These are phyloP conservation scores for Oryctes rhinoceros DNA, from an alignment of 1,140 invertebrate genomes.

Conservation along the genomic window DNA sequence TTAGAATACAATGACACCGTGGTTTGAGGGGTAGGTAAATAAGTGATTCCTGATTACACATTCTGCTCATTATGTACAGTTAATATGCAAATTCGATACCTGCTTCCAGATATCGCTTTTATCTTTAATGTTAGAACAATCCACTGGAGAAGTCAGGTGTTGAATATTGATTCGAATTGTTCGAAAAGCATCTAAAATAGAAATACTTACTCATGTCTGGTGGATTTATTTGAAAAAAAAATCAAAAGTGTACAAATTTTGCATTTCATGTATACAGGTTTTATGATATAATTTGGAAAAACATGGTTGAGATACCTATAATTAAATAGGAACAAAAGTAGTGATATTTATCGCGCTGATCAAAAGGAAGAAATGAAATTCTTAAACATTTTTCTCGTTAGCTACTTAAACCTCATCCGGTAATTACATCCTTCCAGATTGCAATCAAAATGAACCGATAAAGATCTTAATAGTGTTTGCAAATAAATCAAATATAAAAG, in stretches of 20 bases:
- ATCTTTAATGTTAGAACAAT: slow-evolving; percentile 4
- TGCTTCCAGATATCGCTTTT: slow-evolving; percentile 1
- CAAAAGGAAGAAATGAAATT: too few relatives aligned
- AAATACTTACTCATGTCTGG: too few relatives aligned
- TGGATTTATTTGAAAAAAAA: too few relatives aligned
- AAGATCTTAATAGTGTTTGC: neutral
- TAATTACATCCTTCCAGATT: neutral
- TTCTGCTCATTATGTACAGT: slow-evolving; percentile 25
- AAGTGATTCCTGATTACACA: neutral
- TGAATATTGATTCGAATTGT: neutral
- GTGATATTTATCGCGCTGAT: too few relatives aligned
- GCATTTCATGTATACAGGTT: too few relatives aligned
- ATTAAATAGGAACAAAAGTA: too few relatives aligned
- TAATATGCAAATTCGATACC: slow-evolving; percentile 16
- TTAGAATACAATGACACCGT: slow-evolving; percentile 15
- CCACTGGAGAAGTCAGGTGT: neutral
- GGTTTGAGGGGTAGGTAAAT: neutral
- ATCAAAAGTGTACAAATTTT: too few relatives aligned
- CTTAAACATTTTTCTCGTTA: neutral
- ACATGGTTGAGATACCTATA: too few relatives aligned
- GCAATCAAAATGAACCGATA: neutral
- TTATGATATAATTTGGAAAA: too few relatives aligned
- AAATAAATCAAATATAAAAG: neutral
- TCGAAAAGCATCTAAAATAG: neutral
- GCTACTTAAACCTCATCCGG: neutral